These are phyloP conservation scores for Caenorhabditis sulstoni DNA, from an alignment of 2,888 invertebrate species.

Conservation along the genomic window DNA sequence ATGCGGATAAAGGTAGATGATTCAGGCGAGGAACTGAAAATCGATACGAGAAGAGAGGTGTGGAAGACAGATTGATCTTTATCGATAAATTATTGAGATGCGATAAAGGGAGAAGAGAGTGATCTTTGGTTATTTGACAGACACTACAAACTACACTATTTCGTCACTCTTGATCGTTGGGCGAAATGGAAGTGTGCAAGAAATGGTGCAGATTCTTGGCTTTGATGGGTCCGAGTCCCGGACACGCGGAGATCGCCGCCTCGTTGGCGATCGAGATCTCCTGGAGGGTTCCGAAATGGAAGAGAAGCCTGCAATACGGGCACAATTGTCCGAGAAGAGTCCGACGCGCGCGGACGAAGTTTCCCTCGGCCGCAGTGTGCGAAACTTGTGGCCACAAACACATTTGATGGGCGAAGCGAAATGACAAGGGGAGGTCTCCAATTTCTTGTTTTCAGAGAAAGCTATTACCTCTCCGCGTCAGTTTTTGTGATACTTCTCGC, in stretches of 20 bases:
- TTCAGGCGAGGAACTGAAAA: conserved; percentile 2
- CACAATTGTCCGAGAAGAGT: conserved; percentile 11
- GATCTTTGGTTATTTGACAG: conserved; percentile 36
- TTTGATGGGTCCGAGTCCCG: conserved; percentile 76
- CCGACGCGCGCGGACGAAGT: conserved; percentile 1
- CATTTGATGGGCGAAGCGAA: not conserved
- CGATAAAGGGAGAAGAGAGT: conserved; percentile 5
- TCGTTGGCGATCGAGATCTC: conserved; percentile 69
- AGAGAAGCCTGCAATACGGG: conserved; percentile 65
- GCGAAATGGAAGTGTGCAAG: conserved; percentile 51
- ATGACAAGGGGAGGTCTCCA: conserved; percentile 13
- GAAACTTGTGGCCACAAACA: too few species aligned
- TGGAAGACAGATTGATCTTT: not conserved
- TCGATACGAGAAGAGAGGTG: not conserved
- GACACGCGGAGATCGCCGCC: conserved; percentile 72
- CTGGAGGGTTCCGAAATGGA: conserved; percentile 72
- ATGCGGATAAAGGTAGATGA: conserved; percentile 1
- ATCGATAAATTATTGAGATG: conserved; percentile 16
- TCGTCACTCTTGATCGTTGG: conserved; percentile 12
- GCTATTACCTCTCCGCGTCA: conserved; percentile 73
- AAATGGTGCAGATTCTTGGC: conserved; percentile 74
- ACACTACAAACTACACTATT: conserved; percentile 21
- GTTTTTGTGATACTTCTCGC: conserved; percentile 74
- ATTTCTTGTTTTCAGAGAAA: conserved; percentile 31
- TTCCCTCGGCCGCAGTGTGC: not conserved